These are phyloP conservation scores for Syngnathoides biaculeatus DNA, from an alignment of 2,113 vertebrate genomes.

Conservation along the genomic window DNA sequence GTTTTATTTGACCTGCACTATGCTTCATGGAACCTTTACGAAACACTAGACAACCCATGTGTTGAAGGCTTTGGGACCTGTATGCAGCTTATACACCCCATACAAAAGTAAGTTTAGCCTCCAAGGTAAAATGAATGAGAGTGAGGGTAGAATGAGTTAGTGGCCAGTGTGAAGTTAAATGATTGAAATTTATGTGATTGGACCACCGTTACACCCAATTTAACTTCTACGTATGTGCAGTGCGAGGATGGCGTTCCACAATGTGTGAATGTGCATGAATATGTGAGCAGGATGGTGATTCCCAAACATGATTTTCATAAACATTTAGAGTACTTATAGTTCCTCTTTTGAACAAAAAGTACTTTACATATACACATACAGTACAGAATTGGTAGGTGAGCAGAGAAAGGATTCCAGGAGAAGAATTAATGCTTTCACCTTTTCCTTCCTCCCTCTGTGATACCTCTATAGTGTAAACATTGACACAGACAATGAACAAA, in stretches of 20 bases:
- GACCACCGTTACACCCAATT: conserved; percentile 24
- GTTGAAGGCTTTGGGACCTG: background rate
- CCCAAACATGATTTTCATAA: conserved; percentile 15
- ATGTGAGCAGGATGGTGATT: conserved; percentile 33
- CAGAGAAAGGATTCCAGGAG: background rate
- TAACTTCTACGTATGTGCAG: conserved; percentile 9
- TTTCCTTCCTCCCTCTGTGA: conserved; percentile 14
- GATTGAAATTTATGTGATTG: background rate
- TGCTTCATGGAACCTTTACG: too few species aligned
- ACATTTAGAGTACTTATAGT: background rate
- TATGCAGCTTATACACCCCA: background rate
- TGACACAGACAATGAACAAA: conserved; percentile 18
- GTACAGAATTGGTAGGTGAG: background rate
- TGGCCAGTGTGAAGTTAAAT: conserved; percentile 26
- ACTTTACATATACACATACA: background rate
- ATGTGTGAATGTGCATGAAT: background rate
- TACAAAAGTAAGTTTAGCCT: background rate
- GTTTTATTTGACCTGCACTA: too few species aligned
- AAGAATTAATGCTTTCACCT: conserved; percentile 20
- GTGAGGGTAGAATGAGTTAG: too few species aligned
- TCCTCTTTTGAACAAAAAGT: background rate
- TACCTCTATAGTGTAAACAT: conserved; percentile 20
- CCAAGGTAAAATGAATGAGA: background rate
- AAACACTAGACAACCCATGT: too few species aligned
- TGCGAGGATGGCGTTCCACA: background rate